Evolutionary conservation across 2,888 invertebrate species (phyloP).

Genomic region (Zonitis immaculata): DNA sequence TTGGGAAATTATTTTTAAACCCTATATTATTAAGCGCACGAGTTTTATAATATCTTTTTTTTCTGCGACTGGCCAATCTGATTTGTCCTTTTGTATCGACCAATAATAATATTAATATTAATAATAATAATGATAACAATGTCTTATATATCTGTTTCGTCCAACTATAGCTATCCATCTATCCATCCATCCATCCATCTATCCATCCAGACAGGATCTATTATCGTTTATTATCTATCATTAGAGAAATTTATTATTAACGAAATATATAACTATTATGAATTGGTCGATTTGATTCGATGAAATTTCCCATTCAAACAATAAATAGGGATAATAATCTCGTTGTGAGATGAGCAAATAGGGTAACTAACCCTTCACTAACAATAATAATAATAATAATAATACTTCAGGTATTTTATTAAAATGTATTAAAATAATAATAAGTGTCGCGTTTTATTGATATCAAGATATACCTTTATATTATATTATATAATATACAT

Average conservation of each 20-base stretch:
- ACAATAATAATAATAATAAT: no score
- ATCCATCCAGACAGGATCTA: background rate
- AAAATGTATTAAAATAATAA: no score
- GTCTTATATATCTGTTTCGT: no score
- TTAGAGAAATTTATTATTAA: background rate
- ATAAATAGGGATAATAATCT: background rate
- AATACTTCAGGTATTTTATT: no score
- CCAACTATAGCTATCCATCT: no score
- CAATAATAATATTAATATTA: background rate
- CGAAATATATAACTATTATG: background rate
- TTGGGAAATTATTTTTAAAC: slow-evolving; percentile 37
- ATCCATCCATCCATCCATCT: no score
- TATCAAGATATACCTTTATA: no score
- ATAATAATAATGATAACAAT: no score
- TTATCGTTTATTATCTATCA: background rate
- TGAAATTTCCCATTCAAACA: background rate
- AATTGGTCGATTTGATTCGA: background rate
- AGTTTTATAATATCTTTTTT: slow-evolving; percentile 2
- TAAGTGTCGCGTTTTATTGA: no score
- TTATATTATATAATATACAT: no score
- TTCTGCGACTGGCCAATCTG: background rate
- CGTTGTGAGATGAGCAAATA: background rate
- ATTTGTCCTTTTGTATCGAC: background rate
- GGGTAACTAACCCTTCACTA: background rate
- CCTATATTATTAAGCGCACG: slow-evolving; percentile 18